phyloP scores from a whole-genome alignment of 2,797 vertebrate species.

The Gymnoscopelus braueri region DNA sequence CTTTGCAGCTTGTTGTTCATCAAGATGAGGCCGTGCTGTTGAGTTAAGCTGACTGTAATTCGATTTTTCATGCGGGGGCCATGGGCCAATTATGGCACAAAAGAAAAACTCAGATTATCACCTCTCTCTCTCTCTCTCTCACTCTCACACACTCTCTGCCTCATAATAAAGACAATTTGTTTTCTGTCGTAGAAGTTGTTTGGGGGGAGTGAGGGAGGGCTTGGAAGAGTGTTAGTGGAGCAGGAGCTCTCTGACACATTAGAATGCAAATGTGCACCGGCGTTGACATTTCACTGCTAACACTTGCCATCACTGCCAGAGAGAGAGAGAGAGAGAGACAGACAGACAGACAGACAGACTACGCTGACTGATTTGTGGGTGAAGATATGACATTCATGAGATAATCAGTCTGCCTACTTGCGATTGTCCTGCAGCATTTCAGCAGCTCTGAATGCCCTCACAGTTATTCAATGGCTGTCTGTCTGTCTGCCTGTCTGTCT shows the following conservation, averaged over 20 bases:
- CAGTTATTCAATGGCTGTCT: constrained; percentile 42
- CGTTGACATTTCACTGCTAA: constrained; percentile 61
- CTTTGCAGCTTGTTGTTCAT: constrained; percentile 23
- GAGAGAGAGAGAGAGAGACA: background rate
- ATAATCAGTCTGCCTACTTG: constrained; percentile 70
- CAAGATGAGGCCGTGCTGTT: background rate
- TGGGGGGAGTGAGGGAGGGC: too few species aligned
- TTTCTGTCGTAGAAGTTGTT: constrained; percentile 58
- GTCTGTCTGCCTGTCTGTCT: background rate
- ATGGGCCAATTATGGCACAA: constrained; percentile 60
- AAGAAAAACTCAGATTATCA: constrained; percentile 61
- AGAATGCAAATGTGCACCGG: constrained; percentile 72
- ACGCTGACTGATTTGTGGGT: constrained; percentile 60
- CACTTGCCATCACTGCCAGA: constrained; percentile 55
- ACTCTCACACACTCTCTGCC: constrained; percentile 27
- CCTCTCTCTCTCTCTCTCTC: background rate
- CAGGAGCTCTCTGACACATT: constrained; percentile 56
- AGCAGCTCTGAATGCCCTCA: constrained; percentile 39
- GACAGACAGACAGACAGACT: constrained; percentile 39
- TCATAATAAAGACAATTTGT: constrained; percentile 63
- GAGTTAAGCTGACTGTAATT: background rate
- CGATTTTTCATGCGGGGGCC: background rate
- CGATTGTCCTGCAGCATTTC: constrained; percentile 63
- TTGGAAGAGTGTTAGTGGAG: constrained; percentile 1
- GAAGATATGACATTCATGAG: constrained; percentile 79